A percentile compares a stretch with the other conserved stretches of the same genome.
Evolutionary conservation across 2,797 vertebrate genomes (phyloP).

Genomic region (Synanceia verrucosa): DNA sequence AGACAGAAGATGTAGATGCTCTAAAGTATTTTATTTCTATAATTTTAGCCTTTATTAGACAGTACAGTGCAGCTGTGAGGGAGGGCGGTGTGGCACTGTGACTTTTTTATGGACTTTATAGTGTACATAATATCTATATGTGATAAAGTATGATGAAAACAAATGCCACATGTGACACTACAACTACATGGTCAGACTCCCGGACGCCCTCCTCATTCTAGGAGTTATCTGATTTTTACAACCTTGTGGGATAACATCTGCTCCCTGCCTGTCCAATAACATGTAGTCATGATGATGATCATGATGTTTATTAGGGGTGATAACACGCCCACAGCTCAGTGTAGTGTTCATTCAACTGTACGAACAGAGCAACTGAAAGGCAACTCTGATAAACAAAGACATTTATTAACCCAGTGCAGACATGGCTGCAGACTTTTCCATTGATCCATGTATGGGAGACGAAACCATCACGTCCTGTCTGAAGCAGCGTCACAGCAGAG

Average conservation of each 20-base stretch:
- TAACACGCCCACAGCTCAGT: neutral
- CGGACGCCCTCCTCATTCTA: neutral
- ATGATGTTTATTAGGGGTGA: slow-evolving; percentile 7
- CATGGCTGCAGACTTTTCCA: no score
- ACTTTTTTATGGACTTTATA: neutral
- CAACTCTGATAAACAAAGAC: neutral
- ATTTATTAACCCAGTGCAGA: slow-evolving; percentile 3
- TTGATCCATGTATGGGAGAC: slow-evolving; percentile 2
- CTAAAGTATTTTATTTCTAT: neutral
- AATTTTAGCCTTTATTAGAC: neutral
- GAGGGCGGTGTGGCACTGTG: neutral
- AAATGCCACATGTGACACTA: neutral
- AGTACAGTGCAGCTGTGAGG: neutral
- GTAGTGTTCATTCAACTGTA: neutral
- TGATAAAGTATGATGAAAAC: neutral
- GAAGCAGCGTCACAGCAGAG: slow-evolving; percentile 17
- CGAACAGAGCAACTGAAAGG: neutral
- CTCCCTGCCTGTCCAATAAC: neutral
- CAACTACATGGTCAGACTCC: neutral
- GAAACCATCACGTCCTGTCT: slow-evolving; percentile 6
- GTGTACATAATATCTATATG: neutral
- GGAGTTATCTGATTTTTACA: neutral
- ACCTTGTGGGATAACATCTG: neutral
- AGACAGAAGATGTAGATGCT: neutral
- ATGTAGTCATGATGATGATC: neutral